Conservation (phyloP, 2,888 invertebrate genomes). For the Pyrrhosoma nymphula region DNA sequence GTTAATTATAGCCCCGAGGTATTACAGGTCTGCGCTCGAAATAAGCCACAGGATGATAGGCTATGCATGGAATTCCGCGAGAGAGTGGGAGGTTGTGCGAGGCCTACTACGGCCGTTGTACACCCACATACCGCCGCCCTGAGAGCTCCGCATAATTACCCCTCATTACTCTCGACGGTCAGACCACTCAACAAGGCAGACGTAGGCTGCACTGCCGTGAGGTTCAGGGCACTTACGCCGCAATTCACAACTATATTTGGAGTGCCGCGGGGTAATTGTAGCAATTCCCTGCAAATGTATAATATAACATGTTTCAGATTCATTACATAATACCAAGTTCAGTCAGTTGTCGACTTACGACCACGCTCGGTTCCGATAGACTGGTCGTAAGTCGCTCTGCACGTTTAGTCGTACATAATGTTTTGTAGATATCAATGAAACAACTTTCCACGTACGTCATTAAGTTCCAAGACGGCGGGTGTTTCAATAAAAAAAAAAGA, state of each 20-base stretch:
- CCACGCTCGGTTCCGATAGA: no score
- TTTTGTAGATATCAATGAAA: no score
- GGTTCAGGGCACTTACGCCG: background rate
- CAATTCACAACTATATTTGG: background rate
- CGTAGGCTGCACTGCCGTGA: background rate
- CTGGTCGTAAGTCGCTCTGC: no score
- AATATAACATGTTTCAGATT: no score
- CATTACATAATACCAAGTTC: no score
- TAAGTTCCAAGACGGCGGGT: no score
- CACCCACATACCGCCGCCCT: background rate
- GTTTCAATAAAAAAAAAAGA: no score
- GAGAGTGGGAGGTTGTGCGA: background rate
- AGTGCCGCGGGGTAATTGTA: no score
- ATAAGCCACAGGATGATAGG: background rate
- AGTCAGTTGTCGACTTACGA: no score
- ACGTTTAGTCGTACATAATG: no score
- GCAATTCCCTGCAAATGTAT: no score
- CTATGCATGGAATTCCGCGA: background rate
- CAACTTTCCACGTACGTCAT: no score
- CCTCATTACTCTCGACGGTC: background rate
- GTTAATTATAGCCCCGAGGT: background rate
- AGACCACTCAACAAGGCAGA: background rate
- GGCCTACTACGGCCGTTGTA: background rate
- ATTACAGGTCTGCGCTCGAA: background rate
- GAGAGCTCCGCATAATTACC: background rate